A percentile compares a stretch with the other conserved stretches of the same genome.
phyloP scores from a whole-genome alignment of 2,888 invertebrate species.

The Dysmachus trigonus region DNA sequence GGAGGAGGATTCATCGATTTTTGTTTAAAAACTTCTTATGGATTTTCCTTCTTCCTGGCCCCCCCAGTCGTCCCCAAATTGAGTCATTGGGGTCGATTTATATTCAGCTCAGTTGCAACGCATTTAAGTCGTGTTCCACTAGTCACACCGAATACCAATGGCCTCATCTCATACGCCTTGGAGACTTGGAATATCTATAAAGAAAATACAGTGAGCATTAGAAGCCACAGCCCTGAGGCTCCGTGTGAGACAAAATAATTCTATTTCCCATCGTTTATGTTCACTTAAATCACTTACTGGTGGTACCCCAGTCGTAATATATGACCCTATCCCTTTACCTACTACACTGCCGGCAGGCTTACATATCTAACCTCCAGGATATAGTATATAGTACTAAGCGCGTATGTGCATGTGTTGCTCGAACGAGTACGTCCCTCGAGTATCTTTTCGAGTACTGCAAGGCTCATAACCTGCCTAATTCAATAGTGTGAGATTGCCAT shows the following conservation, averaged over 20 bases:
- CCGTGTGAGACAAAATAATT: constrained; percentile 25
- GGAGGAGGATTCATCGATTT: not conserved
- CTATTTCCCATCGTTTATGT: constrained; percentile 36
- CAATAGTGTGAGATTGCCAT: constrained; percentile 39
- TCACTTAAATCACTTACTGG: constrained; percentile 36
- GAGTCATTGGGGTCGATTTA: constrained; percentile 2
- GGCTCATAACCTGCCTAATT: constrained; percentile 30
- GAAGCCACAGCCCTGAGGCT: not conserved
- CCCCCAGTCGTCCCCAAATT: not conserved
- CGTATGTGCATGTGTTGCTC: not conserved
- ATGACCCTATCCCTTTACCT: not conserved
- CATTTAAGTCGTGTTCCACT: constrained; percentile 1
- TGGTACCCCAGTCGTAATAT: constrained; percentile 9
- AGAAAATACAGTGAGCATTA: constrained; percentile 15
- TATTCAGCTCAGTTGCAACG: constrained; percentile 16
- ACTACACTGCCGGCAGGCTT: not conserved
- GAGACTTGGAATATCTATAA: constrained; percentile 1
- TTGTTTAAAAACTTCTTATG: not conserved
- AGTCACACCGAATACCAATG: not conserved
- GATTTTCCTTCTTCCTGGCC: no score
- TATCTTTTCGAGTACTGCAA: constrained; percentile 19
- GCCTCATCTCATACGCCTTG: not conserved
- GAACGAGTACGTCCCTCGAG: not conserved
- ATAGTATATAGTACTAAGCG: no score
- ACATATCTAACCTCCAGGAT: not conserved